These are phyloP conservation scores for Nasua narica DNA, from an alignment of 2,797 vertebrate genomes.

Conservation along the genomic window DNA sequence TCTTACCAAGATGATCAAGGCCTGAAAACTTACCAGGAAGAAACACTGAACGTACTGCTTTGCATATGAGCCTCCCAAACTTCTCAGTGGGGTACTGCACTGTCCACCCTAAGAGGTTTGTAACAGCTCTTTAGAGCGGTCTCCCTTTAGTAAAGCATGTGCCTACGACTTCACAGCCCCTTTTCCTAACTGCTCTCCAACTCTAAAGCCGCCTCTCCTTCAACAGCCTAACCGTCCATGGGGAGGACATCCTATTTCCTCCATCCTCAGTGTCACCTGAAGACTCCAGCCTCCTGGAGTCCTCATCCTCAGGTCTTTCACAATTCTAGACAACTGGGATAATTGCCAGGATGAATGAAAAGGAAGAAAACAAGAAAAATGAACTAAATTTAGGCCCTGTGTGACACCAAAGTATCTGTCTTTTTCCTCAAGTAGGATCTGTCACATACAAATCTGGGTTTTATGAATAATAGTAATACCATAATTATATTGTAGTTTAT, in stretches of 20 bases:
- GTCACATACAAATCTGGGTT: not conserved
- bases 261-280: not conserved
- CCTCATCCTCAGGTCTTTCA: not conserved
- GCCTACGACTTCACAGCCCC: not conserved
- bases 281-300: not conserved
- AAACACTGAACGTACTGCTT: not conserved
- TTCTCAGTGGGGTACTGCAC: too few relatives aligned
- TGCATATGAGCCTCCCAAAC: not conserved
- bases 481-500: conserved; percentile 8
- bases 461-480: not conserved
- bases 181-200: not conserved
- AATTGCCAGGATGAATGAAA: not conserved
- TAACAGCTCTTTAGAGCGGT: not conserved
- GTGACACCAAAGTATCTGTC: not conserved
- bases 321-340: not conserved
- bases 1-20: not conserved
- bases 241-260: not conserved
- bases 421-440: not conserved
- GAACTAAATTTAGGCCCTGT: not conserved
- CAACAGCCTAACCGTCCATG: not conserved
- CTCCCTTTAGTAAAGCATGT: not conserved
- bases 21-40: not conserved
- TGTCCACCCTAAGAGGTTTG: not conserved
- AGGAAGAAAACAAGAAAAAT: not conserved
- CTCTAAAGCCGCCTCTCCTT: not conserved